Conservation (phyloP, 2,888 invertebrate species). For the Asteroscopus sphinx region DNA sequence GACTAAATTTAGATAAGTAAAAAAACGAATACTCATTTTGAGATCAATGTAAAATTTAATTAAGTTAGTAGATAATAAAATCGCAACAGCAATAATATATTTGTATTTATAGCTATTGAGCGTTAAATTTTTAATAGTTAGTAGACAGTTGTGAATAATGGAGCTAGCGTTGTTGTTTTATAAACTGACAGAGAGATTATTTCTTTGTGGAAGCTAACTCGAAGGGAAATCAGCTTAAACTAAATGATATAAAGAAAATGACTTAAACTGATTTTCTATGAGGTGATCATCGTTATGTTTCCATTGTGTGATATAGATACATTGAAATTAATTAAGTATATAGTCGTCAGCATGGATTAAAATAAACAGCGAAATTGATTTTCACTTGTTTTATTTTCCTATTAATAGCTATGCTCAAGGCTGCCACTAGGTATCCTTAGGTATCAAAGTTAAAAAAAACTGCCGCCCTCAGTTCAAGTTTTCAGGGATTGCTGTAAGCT, state of each 20-base stretch:
- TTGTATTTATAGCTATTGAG: constrained; percentile 89
- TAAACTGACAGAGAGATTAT: constrained; percentile 80
- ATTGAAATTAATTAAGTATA: constrained; percentile 84
- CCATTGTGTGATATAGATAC: constrained; percentile 88
- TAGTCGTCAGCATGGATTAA: constrained; percentile 87
- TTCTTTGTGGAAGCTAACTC: constrained; percentile 72
- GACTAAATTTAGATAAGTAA: constrained; percentile 79
- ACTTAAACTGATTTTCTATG: constrained; percentile 64
- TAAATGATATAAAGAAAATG: constrained; percentile 39
- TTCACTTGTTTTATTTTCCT: constrained; percentile 53
- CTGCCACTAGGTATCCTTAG: too few relatives aligned
- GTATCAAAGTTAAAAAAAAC: too few relatives aligned
- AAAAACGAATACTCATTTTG: constrained; percentile 87
- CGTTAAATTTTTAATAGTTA: constrained; percentile 88
- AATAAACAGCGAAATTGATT: constrained; percentile 81
- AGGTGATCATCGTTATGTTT: constrained; percentile 75
- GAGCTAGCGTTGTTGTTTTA: constrained; percentile 86
- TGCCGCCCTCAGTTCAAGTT: too few relatives aligned
- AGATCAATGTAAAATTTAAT: constrained; percentile 85
- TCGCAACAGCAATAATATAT: constrained; percentile 90
- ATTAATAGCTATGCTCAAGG: background rate
- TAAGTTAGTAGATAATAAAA: constrained; percentile 67
- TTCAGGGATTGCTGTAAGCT: too few relatives aligned
- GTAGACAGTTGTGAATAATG: constrained; percentile 86
- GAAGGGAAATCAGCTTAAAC: constrained; percentile 56